A percentile compares a stretch with the other conserved stretches of the same genome.
Evolutionary conservation across 2,797 vertebrate species (phyloP).

Genomic region (Coreius guichenoti): DNA sequence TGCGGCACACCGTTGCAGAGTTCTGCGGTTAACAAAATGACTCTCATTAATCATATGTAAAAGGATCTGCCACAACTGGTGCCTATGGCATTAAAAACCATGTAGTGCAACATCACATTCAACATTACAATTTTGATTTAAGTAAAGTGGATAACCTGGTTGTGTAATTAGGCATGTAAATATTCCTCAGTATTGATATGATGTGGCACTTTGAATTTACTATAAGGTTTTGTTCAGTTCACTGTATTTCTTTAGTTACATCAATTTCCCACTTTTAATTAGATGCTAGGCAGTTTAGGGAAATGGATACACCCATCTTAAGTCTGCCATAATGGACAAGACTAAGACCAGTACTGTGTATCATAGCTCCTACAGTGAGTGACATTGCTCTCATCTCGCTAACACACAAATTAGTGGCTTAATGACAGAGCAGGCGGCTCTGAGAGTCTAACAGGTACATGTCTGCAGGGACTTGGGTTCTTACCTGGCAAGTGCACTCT

Average conservation of each 20-base stretch:
- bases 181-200: constrained; percentile 40
- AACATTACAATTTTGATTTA: neutral
- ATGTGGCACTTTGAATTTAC: neutral
- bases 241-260: constrained; percentile 10
- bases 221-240: neutral
- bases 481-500: constrained; percentile 96
- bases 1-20: constrained; percentile 87
- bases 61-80: neutral
- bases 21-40: constrained; percentile 73
- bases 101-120: neutral
- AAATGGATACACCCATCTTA: constrained; percentile 62
- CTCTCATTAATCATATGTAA: constrained; percentile 26
- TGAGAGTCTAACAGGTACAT: constrained; percentile 53
- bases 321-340: constrained; percentile 63
- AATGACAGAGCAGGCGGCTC: constrained; percentile 54
- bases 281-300: constrained; percentile 62
- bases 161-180: constrained; percentile 57
- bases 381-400: constrained; percentile 60
- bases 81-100: neutral
- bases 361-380: constrained; percentile 62
- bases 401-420: constrained; percentile 72
- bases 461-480: constrained; percentile 50
- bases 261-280: constrained; percentile 67
- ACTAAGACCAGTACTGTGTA: constrained; percentile 59
- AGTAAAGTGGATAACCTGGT: constrained; percentile 17